Evolutionary conservation across 2,797 vertebrate species (phyloP).

Genomic region (Scyliorhinus canicula): DNA sequence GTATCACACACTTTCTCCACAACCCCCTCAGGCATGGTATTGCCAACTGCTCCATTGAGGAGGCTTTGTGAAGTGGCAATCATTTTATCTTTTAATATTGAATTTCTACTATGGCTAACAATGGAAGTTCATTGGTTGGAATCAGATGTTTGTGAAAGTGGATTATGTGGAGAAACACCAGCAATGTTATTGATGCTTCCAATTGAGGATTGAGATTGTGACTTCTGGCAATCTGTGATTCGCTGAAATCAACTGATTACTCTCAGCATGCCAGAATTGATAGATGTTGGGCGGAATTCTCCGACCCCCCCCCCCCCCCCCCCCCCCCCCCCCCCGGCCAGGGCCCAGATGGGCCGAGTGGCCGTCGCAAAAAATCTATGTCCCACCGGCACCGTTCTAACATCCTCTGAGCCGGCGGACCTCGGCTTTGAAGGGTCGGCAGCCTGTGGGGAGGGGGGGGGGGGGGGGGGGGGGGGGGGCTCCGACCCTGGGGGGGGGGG

Average conservation of each 20-base stretch:
- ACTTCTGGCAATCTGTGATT: not conserved
- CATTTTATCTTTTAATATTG: not conserved
- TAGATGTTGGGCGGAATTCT: too few species aligned
- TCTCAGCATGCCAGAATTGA: not conserved
- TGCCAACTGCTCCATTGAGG: not conserved
- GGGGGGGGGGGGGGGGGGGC: too few species aligned
- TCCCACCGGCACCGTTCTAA: too few species aligned
- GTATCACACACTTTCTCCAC: not conserved
- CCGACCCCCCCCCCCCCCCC: too few species aligned
- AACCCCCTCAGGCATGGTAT: not conserved
- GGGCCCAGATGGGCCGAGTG: too few species aligned
- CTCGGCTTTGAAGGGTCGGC: too few species aligned
- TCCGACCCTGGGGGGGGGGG: too few species aligned
- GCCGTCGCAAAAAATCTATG: too few species aligned
- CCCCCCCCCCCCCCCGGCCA: too few species aligned
- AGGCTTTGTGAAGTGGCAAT: not conserved
- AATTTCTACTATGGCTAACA: not conserved
- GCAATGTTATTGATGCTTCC: not conserved
- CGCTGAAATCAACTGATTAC: not conserved
- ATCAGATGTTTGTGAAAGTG: not conserved
- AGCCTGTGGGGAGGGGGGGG: too few species aligned
- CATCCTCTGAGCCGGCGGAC: too few species aligned
- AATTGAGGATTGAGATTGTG: not conserved
- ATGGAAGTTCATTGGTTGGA: not conserved
- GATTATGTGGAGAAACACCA: not conserved